phyloP scores from a whole-genome alignment of 2,797 vertebrate species.

The Helicolenus hilgendorfi region DNA sequence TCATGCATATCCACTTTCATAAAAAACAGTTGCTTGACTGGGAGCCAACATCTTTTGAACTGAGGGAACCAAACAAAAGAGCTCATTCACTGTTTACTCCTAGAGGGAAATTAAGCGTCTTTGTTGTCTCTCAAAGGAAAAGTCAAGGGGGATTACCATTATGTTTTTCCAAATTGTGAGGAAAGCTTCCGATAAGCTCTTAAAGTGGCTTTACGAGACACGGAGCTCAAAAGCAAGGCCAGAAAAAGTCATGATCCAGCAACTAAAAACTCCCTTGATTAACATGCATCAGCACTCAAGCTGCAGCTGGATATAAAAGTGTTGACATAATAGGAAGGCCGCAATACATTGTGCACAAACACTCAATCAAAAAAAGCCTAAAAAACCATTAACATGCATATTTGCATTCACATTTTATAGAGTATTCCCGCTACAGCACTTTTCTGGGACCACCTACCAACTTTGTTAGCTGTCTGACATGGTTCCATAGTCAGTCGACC shows the following conservation, averaged over 20 bases:
- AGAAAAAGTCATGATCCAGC: constrained; percentile 18
- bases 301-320: neutral
- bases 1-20: constrained; percentile 17
- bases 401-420: neutral
- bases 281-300: neutral
- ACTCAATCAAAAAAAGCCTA: neutral
- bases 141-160: constrained; percentile 33
- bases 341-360: neutral
- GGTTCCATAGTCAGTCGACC: constrained; percentile 53
- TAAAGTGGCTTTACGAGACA: constrained; percentile 34
- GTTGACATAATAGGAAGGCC: neutral
- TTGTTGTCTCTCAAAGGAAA: constrained; percentile 42
- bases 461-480: constrained; percentile 4
- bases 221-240: constrained; percentile 22
- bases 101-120: constrained; percentile 42
- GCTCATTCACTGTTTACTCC: constrained; percentile 38
- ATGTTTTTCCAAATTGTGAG: constrained; percentile 37
- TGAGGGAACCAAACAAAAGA: constrained; percentile 49
- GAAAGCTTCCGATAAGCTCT: constrained; percentile 37
- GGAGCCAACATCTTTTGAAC: constrained; percentile 8
- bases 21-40: constrained; percentile 30
- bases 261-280: neutral
- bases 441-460: constrained; percentile 57
- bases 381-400: neutral
- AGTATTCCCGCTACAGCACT: neutral